Percentiles rank a stretch among this genome's conserved stretches.
phyloP scores from a whole-genome alignment of 1,140 invertebrate genomes.

The Heliothis virescens region DNA sequence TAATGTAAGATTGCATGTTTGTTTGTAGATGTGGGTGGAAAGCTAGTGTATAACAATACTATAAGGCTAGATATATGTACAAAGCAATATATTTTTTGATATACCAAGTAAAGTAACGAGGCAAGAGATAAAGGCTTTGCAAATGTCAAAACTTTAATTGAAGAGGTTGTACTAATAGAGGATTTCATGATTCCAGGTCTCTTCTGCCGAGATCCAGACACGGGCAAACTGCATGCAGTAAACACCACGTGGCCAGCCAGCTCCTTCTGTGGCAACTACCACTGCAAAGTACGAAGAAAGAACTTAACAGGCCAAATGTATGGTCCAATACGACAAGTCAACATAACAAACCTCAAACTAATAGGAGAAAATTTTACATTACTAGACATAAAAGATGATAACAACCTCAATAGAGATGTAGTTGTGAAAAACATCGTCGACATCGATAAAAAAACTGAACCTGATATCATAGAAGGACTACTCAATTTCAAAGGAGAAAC shows the following conservation, averaged over 20 bases:
- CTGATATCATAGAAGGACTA: not conserved
- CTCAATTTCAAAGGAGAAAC: not conserved
- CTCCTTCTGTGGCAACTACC: conserved; percentile 82
- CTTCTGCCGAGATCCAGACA: conserved; percentile 82
- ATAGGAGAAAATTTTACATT: not conserved
- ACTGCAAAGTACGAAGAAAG: conserved; percentile 74
- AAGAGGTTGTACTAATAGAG: not conserved
- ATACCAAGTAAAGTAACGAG: too few relatives aligned
- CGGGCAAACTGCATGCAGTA: conserved; percentile 71
- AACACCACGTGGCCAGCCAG: conserved; percentile 80
- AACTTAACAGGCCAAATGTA: conserved; percentile 65
- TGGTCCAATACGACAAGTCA: conserved; percentile 63
- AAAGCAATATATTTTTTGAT: too few relatives aligned
- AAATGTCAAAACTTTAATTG: not conserved
- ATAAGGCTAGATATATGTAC: not conserved
- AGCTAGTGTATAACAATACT: not conserved
- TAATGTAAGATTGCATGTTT: not conserved
- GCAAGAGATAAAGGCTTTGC: too few relatives aligned
- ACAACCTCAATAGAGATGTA: not conserved
- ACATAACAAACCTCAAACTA: conserved; percentile 56
- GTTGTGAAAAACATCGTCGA: not conserved
- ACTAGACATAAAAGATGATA: not conserved
- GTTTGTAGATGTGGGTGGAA: too few relatives aligned
- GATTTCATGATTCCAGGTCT: conserved; percentile 68
- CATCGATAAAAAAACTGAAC: not conserved